phyloP scores from a whole-genome alignment of 2,113 vertebrate genomes.

The Cercopithecus mona region DNA sequence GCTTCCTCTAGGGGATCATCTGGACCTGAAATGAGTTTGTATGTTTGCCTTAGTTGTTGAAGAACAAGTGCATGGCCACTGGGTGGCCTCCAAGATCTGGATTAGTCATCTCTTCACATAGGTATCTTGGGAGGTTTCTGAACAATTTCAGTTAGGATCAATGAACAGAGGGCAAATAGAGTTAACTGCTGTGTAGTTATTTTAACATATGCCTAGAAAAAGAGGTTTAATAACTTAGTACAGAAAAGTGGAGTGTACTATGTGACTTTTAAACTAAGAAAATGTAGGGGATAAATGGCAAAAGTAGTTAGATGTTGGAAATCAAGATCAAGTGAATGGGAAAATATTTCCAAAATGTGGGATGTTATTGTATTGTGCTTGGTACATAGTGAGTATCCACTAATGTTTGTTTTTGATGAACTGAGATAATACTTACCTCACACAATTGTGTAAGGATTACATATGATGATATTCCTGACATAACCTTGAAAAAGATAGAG shows the following conservation, averaged over 20 bases:
- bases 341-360: background rate
- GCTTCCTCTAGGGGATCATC: background rate
- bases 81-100: background rate
- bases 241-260: background rate
- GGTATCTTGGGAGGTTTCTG: background rate
- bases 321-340: background rate
- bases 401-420: background rate
- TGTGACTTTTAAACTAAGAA: background rate
- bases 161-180: background rate
- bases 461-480: background rate
- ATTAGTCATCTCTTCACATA: background rate
- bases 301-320: background rate
- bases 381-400: background rate
- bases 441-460: background rate
- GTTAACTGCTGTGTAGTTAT: accelerated
- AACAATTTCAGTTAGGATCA: background rate
- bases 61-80: background rate
- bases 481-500: background rate
- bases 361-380: background rate
- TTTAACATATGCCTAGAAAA: background rate
- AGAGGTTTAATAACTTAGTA: background rate
- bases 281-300: background rate
- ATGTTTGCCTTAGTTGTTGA: background rate
- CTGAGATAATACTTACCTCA: background rate
- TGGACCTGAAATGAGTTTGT: background rate